A percentile compares a stretch with the other conserved stretches of the same genome.
Evolutionary conservation across 2,113 vertebrate species (phyloP).

Genomic region (Ceyx melanurus): DNA sequence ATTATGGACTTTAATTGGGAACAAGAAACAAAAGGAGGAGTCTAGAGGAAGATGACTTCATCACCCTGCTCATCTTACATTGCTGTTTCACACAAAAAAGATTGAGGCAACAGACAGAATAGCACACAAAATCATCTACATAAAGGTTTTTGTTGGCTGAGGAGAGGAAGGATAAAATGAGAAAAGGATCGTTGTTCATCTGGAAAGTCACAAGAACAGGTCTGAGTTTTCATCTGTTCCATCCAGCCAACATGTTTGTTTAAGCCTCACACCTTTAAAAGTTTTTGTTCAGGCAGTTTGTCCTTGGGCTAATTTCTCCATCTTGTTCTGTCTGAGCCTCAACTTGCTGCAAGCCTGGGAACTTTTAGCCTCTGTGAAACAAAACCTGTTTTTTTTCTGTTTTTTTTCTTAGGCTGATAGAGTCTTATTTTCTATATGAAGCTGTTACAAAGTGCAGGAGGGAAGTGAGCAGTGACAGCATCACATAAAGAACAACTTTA

Average conservation of each 20-base stretch:
- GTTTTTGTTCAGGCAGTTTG: slow-evolving; percentile 19
- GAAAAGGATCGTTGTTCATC: slow-evolving; percentile 5
- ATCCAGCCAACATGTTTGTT: background rate
- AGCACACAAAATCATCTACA: slow-evolving; percentile 24
- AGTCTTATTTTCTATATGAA: background rate
- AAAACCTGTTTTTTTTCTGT: background rate
- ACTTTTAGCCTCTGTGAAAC: background rate
- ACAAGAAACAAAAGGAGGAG: slow-evolving; percentile 53
- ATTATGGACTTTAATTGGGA: slow-evolving; percentile 63
- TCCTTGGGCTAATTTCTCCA: slow-evolving; percentile 30
- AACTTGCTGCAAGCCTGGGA: slow-evolving; percentile 14
- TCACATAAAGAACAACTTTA: background rate
- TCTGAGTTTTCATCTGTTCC: slow-evolving; percentile 2
- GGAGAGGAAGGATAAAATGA: background rate
- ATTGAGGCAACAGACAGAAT: background rate
- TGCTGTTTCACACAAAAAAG: slow-evolving; percentile 26
- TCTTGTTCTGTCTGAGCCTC: background rate
- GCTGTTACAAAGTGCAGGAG: slow-evolving; percentile 7
- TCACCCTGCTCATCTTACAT: slow-evolving; percentile 44
- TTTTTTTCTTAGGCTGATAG: background rate
- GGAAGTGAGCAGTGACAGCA: background rate
- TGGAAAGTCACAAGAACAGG: background rate
- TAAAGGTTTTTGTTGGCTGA: background rate
- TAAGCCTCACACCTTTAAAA: slow-evolving; percentile 21
- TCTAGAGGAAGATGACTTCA: slow-evolving; percentile 47